Percentiles rank a stretch among this genome's conserved stretches.
phyloP scores from a whole-genome alignment of 2,888 invertebrate species.

The Scrobipalpa atriplicella region DNA sequence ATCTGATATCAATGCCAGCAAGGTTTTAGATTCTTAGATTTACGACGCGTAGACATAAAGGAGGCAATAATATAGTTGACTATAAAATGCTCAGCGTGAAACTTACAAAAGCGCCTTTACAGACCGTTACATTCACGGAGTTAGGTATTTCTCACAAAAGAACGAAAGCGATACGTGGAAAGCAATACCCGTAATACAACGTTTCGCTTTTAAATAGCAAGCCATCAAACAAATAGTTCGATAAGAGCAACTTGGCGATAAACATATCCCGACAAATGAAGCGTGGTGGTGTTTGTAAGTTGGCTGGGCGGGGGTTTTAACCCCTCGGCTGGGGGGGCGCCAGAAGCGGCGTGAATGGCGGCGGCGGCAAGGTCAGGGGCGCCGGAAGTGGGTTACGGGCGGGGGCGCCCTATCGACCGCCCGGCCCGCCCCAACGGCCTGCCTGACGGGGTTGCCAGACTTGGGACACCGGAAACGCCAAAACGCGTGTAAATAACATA shows the following conservation, averaged over 20 bases:
- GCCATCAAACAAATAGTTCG: conserved; percentile 33
- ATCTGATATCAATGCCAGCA: background rate
- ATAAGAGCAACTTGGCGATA: conserved; percentile 32
- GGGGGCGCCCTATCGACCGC: conserved; percentile 76
- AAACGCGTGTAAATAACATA: background rate
- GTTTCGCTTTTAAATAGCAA: background rate
- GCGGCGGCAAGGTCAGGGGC: conserved; percentile 79
- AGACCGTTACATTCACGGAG: too few species aligned
- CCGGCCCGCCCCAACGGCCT: conserved; percentile 36
- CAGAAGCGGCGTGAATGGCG: conserved; percentile 76
- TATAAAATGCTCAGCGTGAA: background rate
- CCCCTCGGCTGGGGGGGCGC: conserved; percentile 45
- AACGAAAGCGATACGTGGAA: background rate
- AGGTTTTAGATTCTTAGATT: background rate
- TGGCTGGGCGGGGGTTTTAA: conserved; percentile 39
- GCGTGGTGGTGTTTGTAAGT: conserved; percentile 62
- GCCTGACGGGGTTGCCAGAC: background rate
- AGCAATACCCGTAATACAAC: background rate
- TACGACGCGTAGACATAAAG: background rate
- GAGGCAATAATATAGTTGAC: background rate
- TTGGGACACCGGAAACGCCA: background rate
- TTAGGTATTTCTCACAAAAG: background rate
- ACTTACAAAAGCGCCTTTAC: background rate
- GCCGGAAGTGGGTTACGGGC: conserved; percentile 82
- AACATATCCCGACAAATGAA: conserved; percentile 49